Evolutionary conservation across 1,140 invertebrate genomes (phyloP).

Genomic region (Brachionus plicatilis): DNA sequence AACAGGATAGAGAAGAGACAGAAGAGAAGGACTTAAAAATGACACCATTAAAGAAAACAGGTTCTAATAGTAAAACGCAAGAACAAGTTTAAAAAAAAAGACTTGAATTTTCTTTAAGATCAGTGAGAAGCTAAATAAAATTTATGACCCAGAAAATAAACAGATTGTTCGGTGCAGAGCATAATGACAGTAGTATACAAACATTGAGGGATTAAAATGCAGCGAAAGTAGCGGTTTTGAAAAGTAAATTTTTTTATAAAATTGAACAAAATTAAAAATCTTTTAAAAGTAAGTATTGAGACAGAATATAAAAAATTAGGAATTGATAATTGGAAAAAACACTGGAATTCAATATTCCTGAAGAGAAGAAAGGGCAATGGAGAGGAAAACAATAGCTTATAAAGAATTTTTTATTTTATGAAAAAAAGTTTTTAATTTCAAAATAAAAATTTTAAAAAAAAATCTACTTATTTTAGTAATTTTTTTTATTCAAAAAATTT

Average conservation of each 20-base stretch:
- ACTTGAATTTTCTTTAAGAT: neutral
- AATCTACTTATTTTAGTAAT: no score
- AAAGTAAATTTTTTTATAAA: neutral
- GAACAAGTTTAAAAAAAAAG: neutral
- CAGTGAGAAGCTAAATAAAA: neutral
- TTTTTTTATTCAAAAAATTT: no score
- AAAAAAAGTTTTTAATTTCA: neutral
- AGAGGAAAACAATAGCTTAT: neutral
- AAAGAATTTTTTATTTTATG: no score
- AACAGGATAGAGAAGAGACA: neutral
- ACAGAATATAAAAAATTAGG: neutral
- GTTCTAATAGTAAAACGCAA: neutral
- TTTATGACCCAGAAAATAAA: neutral
- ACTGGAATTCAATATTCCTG: neutral
- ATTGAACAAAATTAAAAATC: no score
- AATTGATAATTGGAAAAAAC: neutral
- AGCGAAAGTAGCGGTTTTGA: neutral
- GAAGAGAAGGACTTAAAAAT: neutral
- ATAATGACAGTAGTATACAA: neutral
- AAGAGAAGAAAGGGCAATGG: neutral
- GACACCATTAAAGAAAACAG: neutral
- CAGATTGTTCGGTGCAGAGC: neutral
- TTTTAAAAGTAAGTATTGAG: no score
- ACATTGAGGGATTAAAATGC: neutral
- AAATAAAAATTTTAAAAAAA: neutral